These are phyloP conservation scores for Mesorhabditis sp. DNA, from an alignment of 2,888 invertebrate species.

Conservation along the genomic window DNA sequence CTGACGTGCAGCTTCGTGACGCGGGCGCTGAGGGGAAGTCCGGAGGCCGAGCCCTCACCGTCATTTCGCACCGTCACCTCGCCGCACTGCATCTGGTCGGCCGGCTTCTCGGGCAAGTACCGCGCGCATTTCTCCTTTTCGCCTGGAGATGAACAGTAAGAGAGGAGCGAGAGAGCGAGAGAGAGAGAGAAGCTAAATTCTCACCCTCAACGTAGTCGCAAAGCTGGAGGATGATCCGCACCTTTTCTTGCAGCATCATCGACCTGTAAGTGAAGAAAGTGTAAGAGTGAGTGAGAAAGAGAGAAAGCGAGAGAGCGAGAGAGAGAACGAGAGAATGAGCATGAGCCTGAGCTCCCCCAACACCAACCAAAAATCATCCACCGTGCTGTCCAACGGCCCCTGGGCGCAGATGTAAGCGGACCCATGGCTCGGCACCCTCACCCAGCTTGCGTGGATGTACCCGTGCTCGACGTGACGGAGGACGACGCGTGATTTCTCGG, in stretches of 20 bases:
- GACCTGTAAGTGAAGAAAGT: not conserved
- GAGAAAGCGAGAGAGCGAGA: too few species aligned
- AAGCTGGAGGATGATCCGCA: not conserved
- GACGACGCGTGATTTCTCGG: not conserved
- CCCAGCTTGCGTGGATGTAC: conserved; percentile 4
- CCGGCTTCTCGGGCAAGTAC: not conserved
- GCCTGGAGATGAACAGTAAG: not conserved
- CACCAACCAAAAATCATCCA: not conserved
- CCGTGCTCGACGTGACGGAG: not conserved
- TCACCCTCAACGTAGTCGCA: not conserved
- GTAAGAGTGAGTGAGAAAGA: not conserved
- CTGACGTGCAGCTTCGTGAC: not conserved
- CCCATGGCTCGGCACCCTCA: not conserved
- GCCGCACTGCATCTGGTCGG: not conserved
- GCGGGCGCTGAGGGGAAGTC: not conserved
- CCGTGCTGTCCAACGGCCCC: not conserved
- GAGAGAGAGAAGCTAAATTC: not conserved
- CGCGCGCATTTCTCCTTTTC: not conserved
- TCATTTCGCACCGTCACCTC: not conserved
- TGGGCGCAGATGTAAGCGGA: not conserved
- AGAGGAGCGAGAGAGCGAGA: not conserved
- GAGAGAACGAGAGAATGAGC: too few species aligned
- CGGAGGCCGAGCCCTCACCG: not conserved
- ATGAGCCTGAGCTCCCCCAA: too few species aligned
- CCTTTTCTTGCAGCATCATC: conserved; percentile 1